Evolutionary conservation across 2,113 vertebrate genomes (phyloP).

Genomic region (Megaceryle torquata): DNA sequence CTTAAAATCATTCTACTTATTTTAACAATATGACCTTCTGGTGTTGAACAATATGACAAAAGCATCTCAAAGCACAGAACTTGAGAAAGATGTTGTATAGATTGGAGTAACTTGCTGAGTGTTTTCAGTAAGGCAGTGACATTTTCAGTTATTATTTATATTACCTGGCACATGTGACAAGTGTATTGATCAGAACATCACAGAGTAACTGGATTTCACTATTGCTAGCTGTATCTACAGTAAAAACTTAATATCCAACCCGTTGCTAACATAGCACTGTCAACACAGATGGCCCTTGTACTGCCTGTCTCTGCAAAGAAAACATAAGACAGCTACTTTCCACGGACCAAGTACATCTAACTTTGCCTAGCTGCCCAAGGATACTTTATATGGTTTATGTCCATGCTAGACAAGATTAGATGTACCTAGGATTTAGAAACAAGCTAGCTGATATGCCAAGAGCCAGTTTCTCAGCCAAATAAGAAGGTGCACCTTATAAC

Average conservation of each 20-base stretch:
- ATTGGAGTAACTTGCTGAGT: background rate
- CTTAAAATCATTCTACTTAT: background rate
- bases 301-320: background rate
- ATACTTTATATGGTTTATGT: background rate
- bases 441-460: constrained; percentile 4
- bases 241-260: background rate
- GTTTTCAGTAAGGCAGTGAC: background rate
- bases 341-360: background rate
- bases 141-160: background rate
- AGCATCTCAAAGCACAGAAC: background rate
- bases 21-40: background rate
- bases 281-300: background rate
- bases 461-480: constrained; percentile 1
- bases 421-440: background rate
- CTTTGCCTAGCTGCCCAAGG: background rate
- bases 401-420: background rate
- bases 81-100: background rate
- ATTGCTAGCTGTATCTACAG: background rate
- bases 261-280: background rate
- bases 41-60: background rate
- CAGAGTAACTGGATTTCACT: background rate
- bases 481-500: background rate
- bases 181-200: background rate
- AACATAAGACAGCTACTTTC: background rate
- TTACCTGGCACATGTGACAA: background rate